Conservation (phyloP, 2,797 vertebrate genomes). For the Sarcoramphus papa region DNA sequence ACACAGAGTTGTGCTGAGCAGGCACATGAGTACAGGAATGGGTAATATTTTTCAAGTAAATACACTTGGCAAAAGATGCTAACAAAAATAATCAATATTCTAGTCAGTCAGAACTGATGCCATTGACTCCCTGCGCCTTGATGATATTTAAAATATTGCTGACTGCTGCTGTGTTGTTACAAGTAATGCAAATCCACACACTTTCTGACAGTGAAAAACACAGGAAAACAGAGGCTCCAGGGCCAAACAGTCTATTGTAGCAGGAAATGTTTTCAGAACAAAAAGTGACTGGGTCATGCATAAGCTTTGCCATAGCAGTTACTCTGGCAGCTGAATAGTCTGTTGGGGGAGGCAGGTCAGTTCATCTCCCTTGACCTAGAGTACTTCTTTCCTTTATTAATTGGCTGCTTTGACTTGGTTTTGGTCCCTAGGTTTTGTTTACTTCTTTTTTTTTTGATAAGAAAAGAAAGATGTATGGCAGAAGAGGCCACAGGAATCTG, state of each 20-base stretch:
- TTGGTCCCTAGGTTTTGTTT: not conserved
- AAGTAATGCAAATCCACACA: not conserved
- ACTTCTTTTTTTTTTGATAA: not conserved
- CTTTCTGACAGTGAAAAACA: slow-evolving; percentile 30
- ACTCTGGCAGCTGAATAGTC: not conserved
- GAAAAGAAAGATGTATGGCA: not conserved
- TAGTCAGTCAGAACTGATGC: not conserved
- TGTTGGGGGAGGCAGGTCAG: not conserved
- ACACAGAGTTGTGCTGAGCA: not conserved
- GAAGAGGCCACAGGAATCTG: not conserved
- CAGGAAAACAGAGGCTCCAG: slow-evolving; percentile 1
- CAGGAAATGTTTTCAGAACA: slow-evolving; percentile 43
- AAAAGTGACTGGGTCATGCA: slow-evolving; percentile 6
- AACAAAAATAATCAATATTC: not conserved
- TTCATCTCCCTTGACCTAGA: not conserved
- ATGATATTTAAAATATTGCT: slow-evolving; percentile 3
- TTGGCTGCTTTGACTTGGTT: not conserved
- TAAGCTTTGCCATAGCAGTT: not conserved
- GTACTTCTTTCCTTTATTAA: not conserved
- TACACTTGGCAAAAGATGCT: not conserved
- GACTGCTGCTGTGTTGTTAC: not conserved
- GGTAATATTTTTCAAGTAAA: not conserved
- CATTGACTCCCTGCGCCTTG: not conserved
- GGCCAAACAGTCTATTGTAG: not conserved
- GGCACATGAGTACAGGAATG: not conserved